These are phyloP conservation scores for Hestina assimilis DNA, from an alignment of 1,140 invertebrate species.

Conservation along the genomic window DNA sequence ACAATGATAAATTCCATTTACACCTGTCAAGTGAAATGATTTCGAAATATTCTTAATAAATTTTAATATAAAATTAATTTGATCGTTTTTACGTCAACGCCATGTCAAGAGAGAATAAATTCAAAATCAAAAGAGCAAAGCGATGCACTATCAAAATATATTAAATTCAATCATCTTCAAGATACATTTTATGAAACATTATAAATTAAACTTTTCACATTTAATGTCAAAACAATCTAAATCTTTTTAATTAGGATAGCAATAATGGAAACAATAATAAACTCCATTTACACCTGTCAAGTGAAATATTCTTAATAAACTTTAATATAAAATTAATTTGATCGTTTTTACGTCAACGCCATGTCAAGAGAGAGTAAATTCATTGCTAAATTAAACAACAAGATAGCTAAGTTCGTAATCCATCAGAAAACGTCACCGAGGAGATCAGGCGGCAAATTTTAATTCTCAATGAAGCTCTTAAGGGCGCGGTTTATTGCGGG, in stretches of 20 bases:
- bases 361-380: slow-evolving; percentile 33
- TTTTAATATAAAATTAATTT: slow-evolving; percentile 21
- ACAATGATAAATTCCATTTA: not conserved
- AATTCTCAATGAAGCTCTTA: slow-evolving; percentile 73
- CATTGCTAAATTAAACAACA: slow-evolving; percentile 53
- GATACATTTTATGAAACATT: not conserved
- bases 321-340: slow-evolving; percentile 22
- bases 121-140: not conserved
- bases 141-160: not conserved
- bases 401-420: slow-evolving; percentile 63
- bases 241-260: not conserved
- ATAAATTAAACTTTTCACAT: not conserved
- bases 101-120: slow-evolving; percentile 32
- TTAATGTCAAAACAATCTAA: not conserved
- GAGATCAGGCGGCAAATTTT: slow-evolving; percentile 76
- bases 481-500: slow-evolving; percentile 71
- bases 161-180: not conserved
- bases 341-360: slow-evolving; percentile 18
- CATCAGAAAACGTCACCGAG: slow-evolving; percentile 63
- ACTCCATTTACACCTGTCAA: not conserved
- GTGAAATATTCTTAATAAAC: slow-evolving; percentile 10
- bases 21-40: not conserved
- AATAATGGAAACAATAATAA: not conserved
- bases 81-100: slow-evolving; percentile 15
- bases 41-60: slow-evolving; percentile 15